phyloP scores from a whole-genome alignment of 2,888 invertebrate species.

The Altica lythri region DNA sequence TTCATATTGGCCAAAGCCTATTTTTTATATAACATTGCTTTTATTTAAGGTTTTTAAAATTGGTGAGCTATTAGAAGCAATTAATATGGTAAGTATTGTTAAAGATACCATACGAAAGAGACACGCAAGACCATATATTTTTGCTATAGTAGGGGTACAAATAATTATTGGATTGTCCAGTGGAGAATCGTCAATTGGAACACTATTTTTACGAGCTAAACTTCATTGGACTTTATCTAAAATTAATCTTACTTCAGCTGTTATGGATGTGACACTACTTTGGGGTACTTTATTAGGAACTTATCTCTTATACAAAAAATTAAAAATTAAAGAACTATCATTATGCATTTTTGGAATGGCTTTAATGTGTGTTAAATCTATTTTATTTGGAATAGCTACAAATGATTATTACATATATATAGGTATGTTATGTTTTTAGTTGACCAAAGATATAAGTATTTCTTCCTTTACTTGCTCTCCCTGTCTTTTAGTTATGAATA shows the following conservation, averaged over 20 bases:
- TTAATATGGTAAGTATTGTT: not conserved
- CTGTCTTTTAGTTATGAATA: too few species aligned
- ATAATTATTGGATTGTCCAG: not conserved
- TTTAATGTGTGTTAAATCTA: not conserved
- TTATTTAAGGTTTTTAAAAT: not conserved
- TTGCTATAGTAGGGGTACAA: not conserved
- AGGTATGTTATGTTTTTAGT: not conserved
- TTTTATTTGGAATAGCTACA: not conserved
- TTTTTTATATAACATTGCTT: too few species aligned
- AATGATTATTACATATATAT: not conserved
- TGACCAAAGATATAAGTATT: too few species aligned
- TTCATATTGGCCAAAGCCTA: too few species aligned
- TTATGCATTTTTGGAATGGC: not conserved
- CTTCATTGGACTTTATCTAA: not conserved
- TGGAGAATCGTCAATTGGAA: not conserved
- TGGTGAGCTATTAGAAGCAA: not conserved
- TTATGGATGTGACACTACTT: not conserved
- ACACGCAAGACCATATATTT: not conserved
- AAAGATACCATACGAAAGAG: not conserved
- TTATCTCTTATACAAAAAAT: not conserved
- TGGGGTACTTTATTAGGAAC: not conserved
- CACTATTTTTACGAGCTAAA: not conserved
- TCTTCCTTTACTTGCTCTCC: too few species aligned
- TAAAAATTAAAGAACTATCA: not conserved
- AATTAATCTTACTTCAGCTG: not conserved